These are phyloP conservation scores for Harpagoxenus sublaevis DNA, from an alignment of 2,888 invertebrate genomes.

Conservation along the genomic window DNA sequence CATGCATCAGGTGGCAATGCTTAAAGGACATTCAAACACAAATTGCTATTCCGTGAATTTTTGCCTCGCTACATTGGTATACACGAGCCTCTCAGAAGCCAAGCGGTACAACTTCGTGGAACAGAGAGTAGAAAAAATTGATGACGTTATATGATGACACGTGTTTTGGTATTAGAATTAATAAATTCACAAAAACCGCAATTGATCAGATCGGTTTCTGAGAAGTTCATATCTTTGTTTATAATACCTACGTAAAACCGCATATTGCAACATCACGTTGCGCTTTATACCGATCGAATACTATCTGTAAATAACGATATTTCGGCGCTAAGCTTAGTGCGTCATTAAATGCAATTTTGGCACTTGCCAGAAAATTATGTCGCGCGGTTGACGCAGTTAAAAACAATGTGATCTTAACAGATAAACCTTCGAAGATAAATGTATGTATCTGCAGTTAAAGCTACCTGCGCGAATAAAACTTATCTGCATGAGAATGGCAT, in stretches of 20 bases:
- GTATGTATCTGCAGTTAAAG: background rate
- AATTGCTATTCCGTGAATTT: background rate
- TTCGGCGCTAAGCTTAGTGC: background rate
- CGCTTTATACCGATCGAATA: background rate
- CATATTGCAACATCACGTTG: background rate
- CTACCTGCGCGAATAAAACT: background rate
- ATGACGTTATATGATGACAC: background rate
- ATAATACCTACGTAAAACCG: background rate
- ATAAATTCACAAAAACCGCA: background rate
- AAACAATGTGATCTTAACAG: background rate
- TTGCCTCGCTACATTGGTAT: background rate
- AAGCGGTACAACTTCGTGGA: background rate
- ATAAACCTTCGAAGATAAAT: conserved; percentile 1
- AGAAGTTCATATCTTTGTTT: background rate
- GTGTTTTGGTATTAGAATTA: background rate
- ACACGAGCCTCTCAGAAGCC: background rate
- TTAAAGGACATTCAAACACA: background rate
- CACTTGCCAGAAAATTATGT: conserved; percentile 18
- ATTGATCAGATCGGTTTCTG: background rate
- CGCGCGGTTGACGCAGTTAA: background rate
- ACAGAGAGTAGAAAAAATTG: background rate
- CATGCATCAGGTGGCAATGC: background rate
- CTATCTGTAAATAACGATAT: conserved; percentile 20
- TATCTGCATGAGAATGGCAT: background rate
- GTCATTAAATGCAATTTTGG: conserved; percentile 9